Conservation (phyloP, 1,140 invertebrate genomes). For the Habropoda laboriosa region DNA sequence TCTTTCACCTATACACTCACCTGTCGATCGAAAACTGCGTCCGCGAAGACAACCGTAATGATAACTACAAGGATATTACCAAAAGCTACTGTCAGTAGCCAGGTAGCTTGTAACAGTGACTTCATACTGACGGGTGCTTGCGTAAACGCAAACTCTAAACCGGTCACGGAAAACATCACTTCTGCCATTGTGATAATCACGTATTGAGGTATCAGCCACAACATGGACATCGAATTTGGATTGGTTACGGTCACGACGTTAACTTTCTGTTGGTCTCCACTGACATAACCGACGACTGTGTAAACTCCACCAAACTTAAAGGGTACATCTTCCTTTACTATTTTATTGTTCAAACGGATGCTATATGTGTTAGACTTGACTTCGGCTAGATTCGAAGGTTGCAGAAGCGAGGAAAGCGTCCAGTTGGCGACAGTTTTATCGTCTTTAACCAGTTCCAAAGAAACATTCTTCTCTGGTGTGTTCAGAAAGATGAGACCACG, state of each 20-base stretch:
- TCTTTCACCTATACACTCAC: conserved; percentile 77
- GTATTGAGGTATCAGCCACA: conserved; percentile 94
- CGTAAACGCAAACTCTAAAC: conserved; percentile 95
- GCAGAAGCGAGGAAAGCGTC: no score
- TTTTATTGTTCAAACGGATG: conserved; percentile 70
- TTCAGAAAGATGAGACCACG: conserved; percentile 61
- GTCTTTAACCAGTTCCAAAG: neutral
- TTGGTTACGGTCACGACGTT: conserved; percentile 82
- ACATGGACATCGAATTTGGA: conserved; percentile 89
- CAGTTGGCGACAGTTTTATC: rapidly evolving
- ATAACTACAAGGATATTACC: conserved; percentile 96
- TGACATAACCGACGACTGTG: conserved; percentile 80
- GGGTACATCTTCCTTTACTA: conserved; percentile 67
- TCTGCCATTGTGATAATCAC: conserved; percentile 91
- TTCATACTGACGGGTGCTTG: conserved; percentile 96
- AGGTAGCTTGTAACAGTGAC: conserved; percentile 93
- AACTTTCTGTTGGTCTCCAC: conserved; percentile 47
- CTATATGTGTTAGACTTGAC: conserved; percentile 78
- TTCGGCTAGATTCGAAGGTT: conserved; percentile 60
- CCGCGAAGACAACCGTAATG: conserved; percentile 89
- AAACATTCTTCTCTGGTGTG: neutral
- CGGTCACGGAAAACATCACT: conserved; percentile 96
- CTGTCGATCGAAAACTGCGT: conserved; percentile 84
- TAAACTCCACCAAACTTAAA: conserved; percentile 84
- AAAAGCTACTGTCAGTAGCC: conserved; percentile 94